Percentiles rank a stretch among this genome's conserved stretches.
Evolutionary conservation across 2,797 vertebrate genomes (phyloP).

Genomic region (Chrosomus eos): DNA sequence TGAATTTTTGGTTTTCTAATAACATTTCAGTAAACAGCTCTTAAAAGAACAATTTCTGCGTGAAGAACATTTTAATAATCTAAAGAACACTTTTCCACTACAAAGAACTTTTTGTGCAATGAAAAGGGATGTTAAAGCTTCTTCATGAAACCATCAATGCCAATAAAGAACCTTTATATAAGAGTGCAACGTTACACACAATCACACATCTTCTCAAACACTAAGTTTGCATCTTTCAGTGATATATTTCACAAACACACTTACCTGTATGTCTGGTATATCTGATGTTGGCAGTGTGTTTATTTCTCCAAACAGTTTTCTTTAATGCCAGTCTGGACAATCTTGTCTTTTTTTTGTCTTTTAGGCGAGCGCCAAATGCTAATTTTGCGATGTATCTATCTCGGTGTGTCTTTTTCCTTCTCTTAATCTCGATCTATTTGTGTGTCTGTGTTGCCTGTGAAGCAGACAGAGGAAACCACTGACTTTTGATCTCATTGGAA

Average conservation of each 20-base stretch:
- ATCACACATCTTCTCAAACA: background rate
- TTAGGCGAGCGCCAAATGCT: background rate
- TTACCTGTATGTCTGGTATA: conserved; percentile 20
- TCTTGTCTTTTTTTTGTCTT: conserved; percentile 35
- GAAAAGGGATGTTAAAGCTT: background rate
- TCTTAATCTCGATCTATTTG: background rate
- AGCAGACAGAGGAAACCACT: conserved; percentile 48
- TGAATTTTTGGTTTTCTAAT: background rate
- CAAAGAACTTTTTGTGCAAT: background rate
- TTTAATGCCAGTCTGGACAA: background rate
- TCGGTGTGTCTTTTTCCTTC: conserved; percentile 9
- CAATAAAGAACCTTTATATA: background rate
- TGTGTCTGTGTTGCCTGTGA: conserved; percentile 30
- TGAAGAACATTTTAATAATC: background rate
- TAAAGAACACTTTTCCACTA: background rate
- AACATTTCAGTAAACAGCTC: background rate
- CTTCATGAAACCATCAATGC: background rate
- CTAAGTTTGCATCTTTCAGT: background rate
- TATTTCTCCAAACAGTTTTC: conserved; percentile 17
- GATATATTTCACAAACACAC: background rate
- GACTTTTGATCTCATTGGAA: conserved; percentile 50
- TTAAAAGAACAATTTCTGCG: background rate
- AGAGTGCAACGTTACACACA: background rate
- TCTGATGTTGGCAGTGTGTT: background rate
- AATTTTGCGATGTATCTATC: background rate